phyloP scores from a whole-genome alignment of 2,113 vertebrate genomes.

The Gnathonemus echidnorhynchus region DNA sequence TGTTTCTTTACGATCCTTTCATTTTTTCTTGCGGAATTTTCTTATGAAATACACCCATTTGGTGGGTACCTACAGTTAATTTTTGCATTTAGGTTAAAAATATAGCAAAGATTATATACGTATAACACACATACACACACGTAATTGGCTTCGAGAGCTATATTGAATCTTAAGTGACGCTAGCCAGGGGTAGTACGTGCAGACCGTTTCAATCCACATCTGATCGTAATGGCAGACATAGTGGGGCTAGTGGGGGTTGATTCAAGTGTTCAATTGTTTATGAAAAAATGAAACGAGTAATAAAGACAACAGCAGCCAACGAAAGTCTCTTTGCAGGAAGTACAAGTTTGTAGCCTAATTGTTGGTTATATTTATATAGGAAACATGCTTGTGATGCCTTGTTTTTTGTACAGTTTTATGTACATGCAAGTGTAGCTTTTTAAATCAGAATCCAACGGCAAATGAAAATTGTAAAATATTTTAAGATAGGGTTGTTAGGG shows the following conservation, averaged over 20 bases:
- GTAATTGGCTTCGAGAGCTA: neutral
- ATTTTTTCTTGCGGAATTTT: neutral
- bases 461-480: conserved; percentile 65
- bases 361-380: conserved; percentile 85
- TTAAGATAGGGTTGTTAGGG: conserved; percentile 64
- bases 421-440: conserved; percentile 92
- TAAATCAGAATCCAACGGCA: conserved; percentile 47
- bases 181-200: neutral
- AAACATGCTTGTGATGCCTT: conserved; percentile 82
- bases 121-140: neutral
- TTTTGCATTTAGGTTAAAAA: neutral
- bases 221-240: neutral
- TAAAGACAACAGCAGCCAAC: conserved; percentile 42
- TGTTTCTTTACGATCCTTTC: conserved; percentile 33
- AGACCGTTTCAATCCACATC: neutral
- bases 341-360: conserved; percentile 67
- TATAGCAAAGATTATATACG: neutral
- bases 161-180: neutral
- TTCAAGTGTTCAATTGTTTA: neutral
- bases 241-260: neutral
- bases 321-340: conserved; percentile 48
- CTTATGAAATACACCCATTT: neutral
- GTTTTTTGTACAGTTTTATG: conserved; percentile 98
- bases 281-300: conserved; percentile 10
- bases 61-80: neutral